Evolutionary conservation across 2,113 vertebrate species (phyloP), one percentile per base, ranked within the genome.

Genomic region (Rhabdomys dilectus): DNA sequence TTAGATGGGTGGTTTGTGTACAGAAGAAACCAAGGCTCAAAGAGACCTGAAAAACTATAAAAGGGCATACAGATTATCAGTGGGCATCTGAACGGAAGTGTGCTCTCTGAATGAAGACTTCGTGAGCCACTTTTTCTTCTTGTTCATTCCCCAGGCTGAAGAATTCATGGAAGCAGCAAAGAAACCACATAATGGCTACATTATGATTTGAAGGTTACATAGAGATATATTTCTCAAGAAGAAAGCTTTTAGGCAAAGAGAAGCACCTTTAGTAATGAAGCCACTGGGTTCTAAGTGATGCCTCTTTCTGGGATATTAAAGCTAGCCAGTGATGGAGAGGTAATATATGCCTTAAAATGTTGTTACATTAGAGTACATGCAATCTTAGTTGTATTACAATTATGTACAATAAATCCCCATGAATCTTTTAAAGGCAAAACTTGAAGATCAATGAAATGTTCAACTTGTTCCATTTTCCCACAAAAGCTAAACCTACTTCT

Each of bases 351-450:
- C 36, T 36, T 7, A 80, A 90, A 89, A 48, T n/a, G 58, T 78
- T 80, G 93, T 53, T 91, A 70, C 29, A 42, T 68, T 42, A 92
- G 84, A 77, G 94, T 4, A 84, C 36, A 80, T 39, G 64, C 3
- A 56, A 66, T 56, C 13, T 39, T 60, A 45, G 26, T 36, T 36
- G 75, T 34, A 68, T 68, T 68, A 36, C 5, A 68, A 36, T 16
- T 68, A 36, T 68, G 15, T 68, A 68, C 64, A 68, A 16, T 68
- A 68, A 88, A 81, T 26, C 72, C 48, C 58, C 58, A 73, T 70
- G 42, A 75, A 17, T 56, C 78, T 88, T 92, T 88, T 92, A 42
- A 82, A 86, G 16, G 13, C 36, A 82, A 96, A 94, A 56, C 13
- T 85, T 19, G 16, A 94, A 5, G 9, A 66, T 51, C 42, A 68